Base-by-base conservation (phyloP, 2,888 invertebrate genomes). In the Pandemis corylana region DNA sequence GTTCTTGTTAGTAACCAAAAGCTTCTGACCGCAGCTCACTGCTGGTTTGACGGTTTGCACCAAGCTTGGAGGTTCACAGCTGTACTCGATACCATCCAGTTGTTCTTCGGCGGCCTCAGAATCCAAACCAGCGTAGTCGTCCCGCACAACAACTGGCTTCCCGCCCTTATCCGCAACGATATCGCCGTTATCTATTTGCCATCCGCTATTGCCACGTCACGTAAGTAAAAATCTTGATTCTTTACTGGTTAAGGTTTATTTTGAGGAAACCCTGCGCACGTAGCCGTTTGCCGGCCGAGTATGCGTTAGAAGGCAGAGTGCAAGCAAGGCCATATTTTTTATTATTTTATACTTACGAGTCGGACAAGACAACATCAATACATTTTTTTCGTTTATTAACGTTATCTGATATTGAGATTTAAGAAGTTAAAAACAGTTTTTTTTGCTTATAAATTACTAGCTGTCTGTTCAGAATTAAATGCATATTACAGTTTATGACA, bases 21-120 rank as follows among this genome's bases (percentile, higher is more conserved):
- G n/a, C 68, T 80, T 0, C 0, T 81, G n/a, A 84, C 82, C 0
- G 84, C 84, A 5, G 84, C 84, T 61, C 84, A 84, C 77, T 84
- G 84, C 74, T 82, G 80, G 74, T 46, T 36, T 67, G 83, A 83
- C 44, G 82, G 83, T 0, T 7, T 28, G 7, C 64, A 76, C 72
- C 71, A 76, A 2, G 84, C 81, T 0, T 75, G 68, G 42, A 73
- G 76, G 41, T 76, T 81, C 70, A 80, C 77, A 0, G 83, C 80
- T 0, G 79, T 82, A 2, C 78, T 83, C 7, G 85, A 83, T 36
- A 77, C 83, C 13, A 71, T 78, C 46, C 77, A 65, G 41, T 46
- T 76, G n/a, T 76, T 76, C 63, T 67, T 62, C 2, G 76, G 73
- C 2, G 76, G 76, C 44, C 62, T 46, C 42, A 76, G 76, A 10